Conservation (phyloP, 2,113 vertebrate species). For the Onychorhynchus coronatus region DNA sequence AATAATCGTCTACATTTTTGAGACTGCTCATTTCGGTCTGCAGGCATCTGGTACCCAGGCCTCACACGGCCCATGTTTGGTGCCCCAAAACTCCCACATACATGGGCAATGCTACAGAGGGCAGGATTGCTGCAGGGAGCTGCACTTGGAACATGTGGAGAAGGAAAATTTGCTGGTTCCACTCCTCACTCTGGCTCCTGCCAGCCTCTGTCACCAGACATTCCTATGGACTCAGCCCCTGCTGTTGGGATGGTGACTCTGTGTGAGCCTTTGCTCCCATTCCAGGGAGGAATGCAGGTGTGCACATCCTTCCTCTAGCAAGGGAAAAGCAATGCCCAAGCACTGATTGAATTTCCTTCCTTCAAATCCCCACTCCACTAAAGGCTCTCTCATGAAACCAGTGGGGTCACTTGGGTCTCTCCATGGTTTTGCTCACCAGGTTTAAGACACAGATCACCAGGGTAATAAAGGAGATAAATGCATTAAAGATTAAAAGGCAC, state of each 20-base stretch:
- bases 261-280: background rate
- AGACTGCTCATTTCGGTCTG: conserved; percentile 14
- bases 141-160: rapidly evolving
- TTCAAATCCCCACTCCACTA: background rate
- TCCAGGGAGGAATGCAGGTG: background rate
- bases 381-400: background rate
- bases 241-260: background rate
- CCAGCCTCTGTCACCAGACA: background rate
- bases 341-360: background rate
- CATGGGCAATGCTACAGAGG: background rate
- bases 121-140: background rate
- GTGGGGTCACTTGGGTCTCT: background rate
- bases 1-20: background rate
- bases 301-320: background rate
- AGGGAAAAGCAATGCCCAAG: background rate
- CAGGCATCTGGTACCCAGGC: background rate
- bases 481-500: conserved; percentile 33
- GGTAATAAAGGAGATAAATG: conserved; percentile 29
- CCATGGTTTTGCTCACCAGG: background rate
- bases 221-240: background rate
- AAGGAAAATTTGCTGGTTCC: background rate
- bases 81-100: background rate
- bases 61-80: rapidly evolving
- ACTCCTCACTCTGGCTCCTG: background rate
- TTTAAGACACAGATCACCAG: background rate